A percentile compares a stretch with the other conserved stretches of the same genome.
These are phyloP conservation scores for Agriotes lineatus DNA, from an alignment of 2,888 invertebrate genomes.

Conservation along the genomic window DNA sequence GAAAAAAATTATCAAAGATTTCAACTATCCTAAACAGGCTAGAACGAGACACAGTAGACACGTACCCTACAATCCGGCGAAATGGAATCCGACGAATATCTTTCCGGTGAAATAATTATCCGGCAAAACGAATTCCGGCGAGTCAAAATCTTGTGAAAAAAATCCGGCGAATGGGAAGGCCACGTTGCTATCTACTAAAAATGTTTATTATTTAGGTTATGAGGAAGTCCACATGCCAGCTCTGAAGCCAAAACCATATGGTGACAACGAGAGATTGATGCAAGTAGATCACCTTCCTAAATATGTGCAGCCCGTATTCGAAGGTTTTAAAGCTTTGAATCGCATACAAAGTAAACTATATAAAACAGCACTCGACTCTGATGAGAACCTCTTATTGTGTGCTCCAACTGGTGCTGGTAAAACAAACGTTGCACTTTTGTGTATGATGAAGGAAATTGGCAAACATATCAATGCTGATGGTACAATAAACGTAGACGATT, in stretches of 20 bases:
- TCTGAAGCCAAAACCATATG: conserved; percentile 93
- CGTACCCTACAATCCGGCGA: too few relatives aligned
- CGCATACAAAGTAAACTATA: conserved; percentile 94
- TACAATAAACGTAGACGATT: conserved; percentile 95
- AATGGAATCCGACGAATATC: too few relatives aligned
- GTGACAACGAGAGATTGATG: conserved; percentile 86
- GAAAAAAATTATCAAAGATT: too few relatives aligned
- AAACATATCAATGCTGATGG: conserved; percentile 98
- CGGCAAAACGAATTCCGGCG: too few relatives aligned
- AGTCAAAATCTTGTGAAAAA: too few relatives aligned
- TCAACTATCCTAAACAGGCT: too few relatives aligned
- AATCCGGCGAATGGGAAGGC: too few relatives aligned
- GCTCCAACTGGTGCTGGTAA: conserved; percentile 99
- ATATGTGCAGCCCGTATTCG: conserved; percentile 98
- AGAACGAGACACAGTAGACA: too few relatives aligned
- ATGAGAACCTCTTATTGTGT: conserved; percentile 96
- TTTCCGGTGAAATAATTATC: too few relatives aligned
- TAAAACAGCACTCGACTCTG: conserved; percentile 89
- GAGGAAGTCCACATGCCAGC: conserved; percentile 99
- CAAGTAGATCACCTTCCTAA: conserved; percentile 93
- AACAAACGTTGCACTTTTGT: conserved; percentile 96
- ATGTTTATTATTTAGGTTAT: too few relatives aligned
- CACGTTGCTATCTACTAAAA: too few relatives aligned
- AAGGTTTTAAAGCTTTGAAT: conserved; percentile 95
- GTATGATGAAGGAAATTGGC: conserved; percentile 96